Percentiles rank a stretch among this genome's conserved stretches.
These are phyloP conservation scores for Prolemur simus DNA, from an alignment of 2,113 vertebrate species.

Conservation along the genomic window DNA sequence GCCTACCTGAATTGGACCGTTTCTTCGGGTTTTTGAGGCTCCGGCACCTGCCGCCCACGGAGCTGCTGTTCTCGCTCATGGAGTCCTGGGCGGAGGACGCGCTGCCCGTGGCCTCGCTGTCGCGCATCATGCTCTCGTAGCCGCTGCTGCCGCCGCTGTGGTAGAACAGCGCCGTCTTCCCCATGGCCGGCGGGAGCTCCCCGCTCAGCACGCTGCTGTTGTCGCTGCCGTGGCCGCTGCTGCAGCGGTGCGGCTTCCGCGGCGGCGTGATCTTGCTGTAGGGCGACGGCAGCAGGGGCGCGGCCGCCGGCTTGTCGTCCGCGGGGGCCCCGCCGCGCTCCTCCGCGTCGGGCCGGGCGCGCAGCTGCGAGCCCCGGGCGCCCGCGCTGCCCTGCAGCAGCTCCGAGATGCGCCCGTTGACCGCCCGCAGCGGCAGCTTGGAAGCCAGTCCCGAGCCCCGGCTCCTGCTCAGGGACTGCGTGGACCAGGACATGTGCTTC, in stretches of 20 bases:
- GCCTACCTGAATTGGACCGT: slow-evolving; percentile 90
- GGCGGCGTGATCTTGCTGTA: slow-evolving; percentile 99
- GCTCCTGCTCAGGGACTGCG: slow-evolving; percentile 95
- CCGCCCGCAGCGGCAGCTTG: slow-evolving; percentile 93
- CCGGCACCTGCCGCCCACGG: slow-evolving; percentile 88
- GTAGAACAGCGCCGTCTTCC: slow-evolving; percentile 97
- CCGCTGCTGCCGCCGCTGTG: slow-evolving; percentile 98
- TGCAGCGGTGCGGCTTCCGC: slow-evolving; percentile 94
- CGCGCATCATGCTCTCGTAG: slow-evolving; percentile 98
- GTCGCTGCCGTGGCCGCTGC: slow-evolving; percentile 97
- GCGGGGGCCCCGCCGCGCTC: slow-evolving; percentile 73
- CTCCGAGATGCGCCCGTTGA: slow-evolving; percentile 96
- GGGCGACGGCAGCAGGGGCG: slow-evolving; percentile 93
- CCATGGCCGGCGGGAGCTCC: slow-evolving; percentile 98
- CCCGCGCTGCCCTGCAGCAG: slow-evolving; percentile 90
- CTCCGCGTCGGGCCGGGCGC: slow-evolving; percentile 78
- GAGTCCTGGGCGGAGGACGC: slow-evolving; percentile 97
- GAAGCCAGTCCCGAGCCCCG: slow-evolving; percentile 87
- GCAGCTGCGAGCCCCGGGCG: slow-evolving; percentile 82
- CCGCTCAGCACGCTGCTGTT: slow-evolving; percentile 98
- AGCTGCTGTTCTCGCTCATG: slow-evolving; percentile 96
- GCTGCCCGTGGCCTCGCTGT: slow-evolving; percentile 97
- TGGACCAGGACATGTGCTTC: slow-evolving; percentile 95
- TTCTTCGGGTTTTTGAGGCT: slow-evolving; percentile 96
- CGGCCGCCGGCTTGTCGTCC: slow-evolving; percentile 84